A percentile compares a stretch with the other conserved stretches of the same genome.
Conservation (phyloP, 2,888 invertebrate genomes). For the Athalia circularis region DNA sequence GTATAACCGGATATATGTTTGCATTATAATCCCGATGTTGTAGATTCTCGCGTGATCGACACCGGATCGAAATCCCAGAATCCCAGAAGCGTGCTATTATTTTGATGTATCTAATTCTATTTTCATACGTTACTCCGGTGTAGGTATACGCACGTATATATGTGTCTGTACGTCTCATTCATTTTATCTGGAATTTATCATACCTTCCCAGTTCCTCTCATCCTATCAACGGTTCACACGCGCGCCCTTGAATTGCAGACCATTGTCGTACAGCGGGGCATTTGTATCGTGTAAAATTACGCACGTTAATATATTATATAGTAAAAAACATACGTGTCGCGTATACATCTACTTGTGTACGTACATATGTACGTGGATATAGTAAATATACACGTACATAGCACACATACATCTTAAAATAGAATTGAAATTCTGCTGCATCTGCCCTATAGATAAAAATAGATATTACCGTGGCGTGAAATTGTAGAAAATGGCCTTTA, state of each 20-base stretch:
- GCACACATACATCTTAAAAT: not conserved
- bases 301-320: not conserved
- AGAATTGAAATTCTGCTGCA: constrained; percentile 24
- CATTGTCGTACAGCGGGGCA: too few species aligned
- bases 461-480: constrained; percentile 14
- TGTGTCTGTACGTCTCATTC: too few species aligned
- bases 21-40: not conserved
- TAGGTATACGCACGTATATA: too few species aligned
- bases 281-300: too few species aligned
- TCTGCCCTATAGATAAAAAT: constrained; percentile 40
- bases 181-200: too few species aligned
- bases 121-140: not conserved
- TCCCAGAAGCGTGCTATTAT: not conserved
- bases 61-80: not conserved
- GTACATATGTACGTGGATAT: not conserved
- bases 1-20: not conserved
- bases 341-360: not conserved
- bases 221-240: too few species aligned
- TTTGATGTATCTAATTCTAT: not conserved
- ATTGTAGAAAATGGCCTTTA: constrained; percentile 30
- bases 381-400: too few species aligned
- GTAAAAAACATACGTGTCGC: not conserved
- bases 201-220: too few species aligned
- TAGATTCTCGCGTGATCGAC: not conserved
- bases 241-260: too few species aligned